These are phyloP conservation scores for Apomyelois bistriatella DNA, from an alignment of 2,888 invertebrate species.

Conservation along the genomic window DNA sequence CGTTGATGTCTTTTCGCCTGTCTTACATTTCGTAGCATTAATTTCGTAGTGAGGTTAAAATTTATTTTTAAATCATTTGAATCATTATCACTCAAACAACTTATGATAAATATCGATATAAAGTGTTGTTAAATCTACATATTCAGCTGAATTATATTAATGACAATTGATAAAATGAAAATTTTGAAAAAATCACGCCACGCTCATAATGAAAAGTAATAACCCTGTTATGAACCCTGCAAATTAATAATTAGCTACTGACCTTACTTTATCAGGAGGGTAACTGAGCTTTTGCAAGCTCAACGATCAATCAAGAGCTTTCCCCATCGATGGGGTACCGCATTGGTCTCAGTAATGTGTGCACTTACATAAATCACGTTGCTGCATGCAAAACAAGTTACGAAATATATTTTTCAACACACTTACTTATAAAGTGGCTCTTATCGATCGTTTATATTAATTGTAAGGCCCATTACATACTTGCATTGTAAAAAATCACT, in stretches of 20 bases:
- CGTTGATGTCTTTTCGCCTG: slow-evolving; percentile 45
- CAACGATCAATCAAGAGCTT: slow-evolving; percentile 19
- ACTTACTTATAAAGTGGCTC: not conserved
- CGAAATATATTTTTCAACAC: slow-evolving; percentile 6
- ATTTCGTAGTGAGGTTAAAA: too few species aligned
- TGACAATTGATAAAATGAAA: too few species aligned
- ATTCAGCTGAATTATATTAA: too few species aligned
- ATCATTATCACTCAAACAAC: too few species aligned
- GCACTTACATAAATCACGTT: slow-evolving; percentile 14
- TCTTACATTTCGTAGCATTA: not conserved
- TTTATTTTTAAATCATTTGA: not conserved
- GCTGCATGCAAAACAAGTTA: slow-evolving; percentile 4
- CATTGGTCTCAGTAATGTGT: slow-evolving; percentile 16
- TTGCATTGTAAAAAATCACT: too few species aligned
- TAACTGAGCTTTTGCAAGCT: slow-evolving; percentile 14
- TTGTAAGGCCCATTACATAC: too few species aligned
- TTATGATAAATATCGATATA: too few species aligned
- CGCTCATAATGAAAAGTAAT: too few species aligned
- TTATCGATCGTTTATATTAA: not conserved
- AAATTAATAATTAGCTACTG: too few species aligned
- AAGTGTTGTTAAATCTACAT: too few species aligned
- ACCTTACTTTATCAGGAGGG: not conserved
- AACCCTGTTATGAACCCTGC: too few species aligned
- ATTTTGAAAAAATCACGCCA: too few species aligned
- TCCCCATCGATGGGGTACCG: slow-evolving; percentile 28